These are phyloP conservation scores for Erethizon dorsatum DNA, from an alignment of 2,797 vertebrate genomes.

Conservation along the genomic window DNA sequence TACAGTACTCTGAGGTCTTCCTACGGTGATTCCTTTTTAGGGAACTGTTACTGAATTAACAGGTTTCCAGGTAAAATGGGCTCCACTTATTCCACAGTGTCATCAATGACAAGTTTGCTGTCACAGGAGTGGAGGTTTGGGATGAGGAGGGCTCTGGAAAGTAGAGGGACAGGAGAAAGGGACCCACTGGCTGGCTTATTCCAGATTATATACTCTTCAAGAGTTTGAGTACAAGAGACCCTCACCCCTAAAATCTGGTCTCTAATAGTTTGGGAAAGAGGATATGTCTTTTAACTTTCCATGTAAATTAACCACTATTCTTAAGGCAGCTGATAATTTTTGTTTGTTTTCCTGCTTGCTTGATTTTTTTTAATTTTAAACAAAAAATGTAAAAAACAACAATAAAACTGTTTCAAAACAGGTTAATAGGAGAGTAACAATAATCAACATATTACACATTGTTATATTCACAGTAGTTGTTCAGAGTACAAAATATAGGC, in stretches of 20 bases:
- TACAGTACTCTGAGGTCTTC: background rate
- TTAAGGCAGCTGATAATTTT: background rate
- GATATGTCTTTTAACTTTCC: constrained; percentile 26
- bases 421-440: no score
- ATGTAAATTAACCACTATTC: background rate
- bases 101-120: background rate
- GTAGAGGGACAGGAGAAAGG: background rate
- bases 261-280: constrained; percentile 18
- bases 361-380: no score
- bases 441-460: no score
- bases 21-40: background rate
- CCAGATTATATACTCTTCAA: background rate
- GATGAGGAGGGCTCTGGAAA: background rate
- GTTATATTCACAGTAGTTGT: no score
- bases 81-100: background rate
- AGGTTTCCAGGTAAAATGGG: background rate
- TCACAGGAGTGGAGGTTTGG: background rate
- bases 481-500: no score
- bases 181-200: background rate
- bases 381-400: no score
- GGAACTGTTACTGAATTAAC: background rate
- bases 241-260: background rate
- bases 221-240: background rate
- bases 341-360: background rate
- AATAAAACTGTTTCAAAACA: no score